Base-by-base conservation (phyloP, 2,113 vertebrate species). In the Saguinus midas region DNA sequence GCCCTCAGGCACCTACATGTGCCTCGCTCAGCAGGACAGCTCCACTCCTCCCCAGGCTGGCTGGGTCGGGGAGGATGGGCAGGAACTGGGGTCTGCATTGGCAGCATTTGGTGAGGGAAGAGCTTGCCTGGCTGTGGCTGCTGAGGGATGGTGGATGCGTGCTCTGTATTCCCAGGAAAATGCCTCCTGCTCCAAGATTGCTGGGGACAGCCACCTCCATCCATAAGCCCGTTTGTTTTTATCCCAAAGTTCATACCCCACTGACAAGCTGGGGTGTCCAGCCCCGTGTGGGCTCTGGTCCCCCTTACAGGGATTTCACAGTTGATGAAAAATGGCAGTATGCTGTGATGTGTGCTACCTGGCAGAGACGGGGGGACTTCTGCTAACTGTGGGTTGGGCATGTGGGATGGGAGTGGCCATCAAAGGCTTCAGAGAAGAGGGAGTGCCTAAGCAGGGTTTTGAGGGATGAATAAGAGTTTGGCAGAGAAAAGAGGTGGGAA, bases 71-170 rank as follows among this genome's bases (percentile, higher is more conserved):
- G 76, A 57, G 20, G 61, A 7, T 2, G 66, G 48, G 17, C 3
- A 25, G 4, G 16, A 6, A 3, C 37, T 25, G 43, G 79, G 48
- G 52, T 6, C 61, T 6, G 2, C 0, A 4, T 29, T 45, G 12
- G 14, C 18, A 6, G 29, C 68, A 0, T 0, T 10, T 4, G 68
- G 52, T 17, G 29, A 1, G 18, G 48, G 76, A 32, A 1, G 5
- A 52, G 57, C 14, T 3, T 2, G 32, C 40, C 5, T 1, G 1
- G 68, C 17, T 2, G 1, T 3, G 25, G 80, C 29, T n/a, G 32
- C 43, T 20, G 29, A 3, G 18, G 1, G 50, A 23, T 5, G 1
- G 10, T 11, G 3, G 5, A 2, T 3, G 11, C 0, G 0, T 29
- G 32, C 25, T 75, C 29, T 35, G 40, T 25, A 0, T 18, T 25